These are phyloP conservation scores for Drosophila eugracilis DNA, from an alignment of 1,140 invertebrate species.

Conservation along the genomic window DNA sequence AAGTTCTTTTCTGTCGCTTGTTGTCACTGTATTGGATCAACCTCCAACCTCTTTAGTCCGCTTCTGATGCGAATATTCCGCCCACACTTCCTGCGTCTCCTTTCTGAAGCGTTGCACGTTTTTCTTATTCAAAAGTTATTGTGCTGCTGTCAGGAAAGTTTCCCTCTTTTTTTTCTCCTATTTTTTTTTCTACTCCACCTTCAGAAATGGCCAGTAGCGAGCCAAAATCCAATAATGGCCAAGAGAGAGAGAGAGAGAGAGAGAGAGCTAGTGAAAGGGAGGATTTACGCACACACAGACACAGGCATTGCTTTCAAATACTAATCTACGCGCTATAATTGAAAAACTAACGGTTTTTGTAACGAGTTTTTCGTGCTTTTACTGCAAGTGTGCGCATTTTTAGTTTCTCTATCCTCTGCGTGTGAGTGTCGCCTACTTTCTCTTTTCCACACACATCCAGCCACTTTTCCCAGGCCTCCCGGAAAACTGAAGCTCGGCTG, in stretches of 20 bases:
- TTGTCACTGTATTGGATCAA: constrained; percentile 46
- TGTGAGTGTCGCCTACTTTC: constrained; percentile 46
- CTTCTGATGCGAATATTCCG: constrained; percentile 20
- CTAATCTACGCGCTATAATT: constrained; percentile 82
- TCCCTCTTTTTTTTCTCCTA: constrained; percentile 3
- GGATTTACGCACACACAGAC: constrained; percentile 69
- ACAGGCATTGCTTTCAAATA: constrained; percentile 73
- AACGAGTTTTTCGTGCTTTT: constrained; percentile 80
- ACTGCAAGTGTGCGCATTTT: constrained; percentile 66
- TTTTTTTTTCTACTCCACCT: constrained; percentile 45
- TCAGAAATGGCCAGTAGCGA: constrained; percentile 38
- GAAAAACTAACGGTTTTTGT: constrained; percentile 80
- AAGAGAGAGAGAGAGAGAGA: constrained; percentile 6
- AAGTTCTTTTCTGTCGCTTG: constrained; percentile 23
- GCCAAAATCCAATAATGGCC: constrained; percentile 75
- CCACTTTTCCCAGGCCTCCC: constrained; percentile 23
- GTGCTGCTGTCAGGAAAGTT: constrained; percentile 69
- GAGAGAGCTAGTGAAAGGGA: constrained; percentile 8
- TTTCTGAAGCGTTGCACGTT: constrained; percentile 51
- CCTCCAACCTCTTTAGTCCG: constrained; percentile 11
- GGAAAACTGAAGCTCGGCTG: constrained; percentile 36
- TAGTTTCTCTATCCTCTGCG: constrained; percentile 11
- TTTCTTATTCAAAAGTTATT: constrained; percentile 76
- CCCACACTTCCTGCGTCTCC: constrained; percentile 27
- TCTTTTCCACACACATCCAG: constrained; percentile 41